These are phyloP conservation scores for Neodiprion virginianus DNA, from an alignment of 1,140 invertebrate genomes.

Conservation along the genomic window DNA sequence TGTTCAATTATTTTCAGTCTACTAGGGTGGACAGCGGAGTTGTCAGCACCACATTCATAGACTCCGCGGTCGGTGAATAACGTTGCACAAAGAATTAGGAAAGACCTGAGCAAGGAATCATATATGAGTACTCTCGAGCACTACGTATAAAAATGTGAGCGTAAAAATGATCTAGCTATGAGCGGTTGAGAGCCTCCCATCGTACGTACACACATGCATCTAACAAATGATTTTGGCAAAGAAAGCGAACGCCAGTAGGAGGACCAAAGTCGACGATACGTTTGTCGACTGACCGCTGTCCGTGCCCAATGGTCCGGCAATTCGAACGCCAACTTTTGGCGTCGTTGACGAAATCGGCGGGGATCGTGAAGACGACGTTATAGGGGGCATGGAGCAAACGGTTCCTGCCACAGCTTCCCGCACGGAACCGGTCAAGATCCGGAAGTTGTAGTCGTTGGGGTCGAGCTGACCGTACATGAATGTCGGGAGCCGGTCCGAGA, in stretches of 20 bases:
- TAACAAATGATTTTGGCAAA: background rate
- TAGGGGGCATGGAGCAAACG: slow-evolving; percentile 59
- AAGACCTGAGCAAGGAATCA: too few species aligned
- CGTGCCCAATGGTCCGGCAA: background rate
- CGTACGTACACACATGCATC: too few species aligned
- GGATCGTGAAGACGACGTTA: background rate
- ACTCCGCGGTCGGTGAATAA: too few species aligned
- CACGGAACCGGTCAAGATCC: slow-evolving; percentile 71
- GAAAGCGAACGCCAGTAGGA: background rate
- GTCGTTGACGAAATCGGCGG: background rate
- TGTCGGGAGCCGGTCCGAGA: slow-evolving; percentile 74
- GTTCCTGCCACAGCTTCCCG: slow-evolving; percentile 73
- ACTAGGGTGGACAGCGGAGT: too few species aligned
- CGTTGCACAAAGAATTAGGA: too few species aligned
- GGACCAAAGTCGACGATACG: background rate
- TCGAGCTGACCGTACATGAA: slow-evolving; percentile 75
- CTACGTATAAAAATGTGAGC: too few species aligned
- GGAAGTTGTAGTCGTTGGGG: slow-evolving; percentile 73
- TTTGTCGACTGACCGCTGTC: background rate
- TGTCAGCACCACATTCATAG: too few species aligned
- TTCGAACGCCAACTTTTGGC: background rate
- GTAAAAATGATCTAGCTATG: too few species aligned
- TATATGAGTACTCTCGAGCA: too few species aligned
- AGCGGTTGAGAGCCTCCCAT: too few species aligned
- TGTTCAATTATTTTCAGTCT: too few species aligned